Conservation (phyloP, 1,140 invertebrate species). For the Drosophila athabasca region DNA sequence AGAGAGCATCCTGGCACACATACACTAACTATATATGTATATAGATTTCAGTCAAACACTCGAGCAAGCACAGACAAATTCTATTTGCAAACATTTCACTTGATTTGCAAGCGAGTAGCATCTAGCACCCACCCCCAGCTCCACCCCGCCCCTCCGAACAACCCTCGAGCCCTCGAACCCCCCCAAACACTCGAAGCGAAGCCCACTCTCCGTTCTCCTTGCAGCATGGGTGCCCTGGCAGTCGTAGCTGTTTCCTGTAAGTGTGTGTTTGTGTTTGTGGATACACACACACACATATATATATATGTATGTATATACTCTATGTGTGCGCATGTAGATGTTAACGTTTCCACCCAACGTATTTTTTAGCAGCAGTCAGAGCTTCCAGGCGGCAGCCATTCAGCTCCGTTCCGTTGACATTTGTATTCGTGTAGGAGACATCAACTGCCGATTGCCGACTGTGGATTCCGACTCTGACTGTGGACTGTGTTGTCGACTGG, state of each 20-base stretch:
- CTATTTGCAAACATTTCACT: slow-evolving; percentile 84
- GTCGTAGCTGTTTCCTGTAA: slow-evolving; percentile 48
- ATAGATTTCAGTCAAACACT: slow-evolving; percentile 83
- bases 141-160: not conserved
- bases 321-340: slow-evolving; percentile 23
- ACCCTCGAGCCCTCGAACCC: not conserved
- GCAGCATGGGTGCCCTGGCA: slow-evolving; percentile 5
- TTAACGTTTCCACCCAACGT: slow-evolving; percentile 36
- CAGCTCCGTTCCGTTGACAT: slow-evolving; percentile 70
- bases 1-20: slow-evolving; percentile 58
- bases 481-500: slow-evolving; percentile 41
- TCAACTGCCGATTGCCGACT: slow-evolving; percentile 43
- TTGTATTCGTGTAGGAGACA: slow-evolving; percentile 79
- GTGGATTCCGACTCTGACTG: slow-evolving; percentile 37
- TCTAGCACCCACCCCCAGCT: slow-evolving; percentile 32
- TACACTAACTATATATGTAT: slow-evolving; percentile 72
- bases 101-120: slow-evolving; percentile 83
- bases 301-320: not conserved
- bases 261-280: slow-evolving; percentile 42
- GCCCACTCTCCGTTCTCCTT: slow-evolving; percentile 17
- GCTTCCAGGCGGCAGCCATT: slow-evolving; percentile 32
- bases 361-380: slow-evolving; percentile 39
- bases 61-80: slow-evolving; percentile 83
- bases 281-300: slow-evolving; percentile 1
- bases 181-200: not conserved